Conservation (phyloP, 2,797 vertebrate genomes). For the Cossypha niveicapilla region DNA sequence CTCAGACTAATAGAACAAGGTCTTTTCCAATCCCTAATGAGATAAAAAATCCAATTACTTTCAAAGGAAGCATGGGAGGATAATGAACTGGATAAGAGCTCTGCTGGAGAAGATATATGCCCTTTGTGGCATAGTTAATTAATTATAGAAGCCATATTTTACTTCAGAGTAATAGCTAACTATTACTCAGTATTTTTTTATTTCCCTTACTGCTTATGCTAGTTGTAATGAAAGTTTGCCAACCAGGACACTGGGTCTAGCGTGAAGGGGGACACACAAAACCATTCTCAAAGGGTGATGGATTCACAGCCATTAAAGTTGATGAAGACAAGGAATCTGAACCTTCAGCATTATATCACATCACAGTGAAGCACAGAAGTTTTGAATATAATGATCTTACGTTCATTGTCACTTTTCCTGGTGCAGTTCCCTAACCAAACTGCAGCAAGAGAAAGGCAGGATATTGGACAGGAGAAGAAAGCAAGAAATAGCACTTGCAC, state of each 20-base stretch:
- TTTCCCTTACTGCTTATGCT: background rate
- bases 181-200: background rate
- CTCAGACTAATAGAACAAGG: background rate
- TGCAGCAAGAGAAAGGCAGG: constrained; percentile 54
- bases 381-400: constrained; percentile 46
- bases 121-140: background rate
- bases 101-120: background rate
- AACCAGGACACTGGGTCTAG: background rate
- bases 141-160: background rate
- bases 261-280: background rate
- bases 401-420: constrained; percentile 39
- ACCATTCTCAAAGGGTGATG: background rate
- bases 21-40: background rate
- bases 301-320: background rate
- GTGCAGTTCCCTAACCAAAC: constrained; percentile 58
- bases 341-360: background rate
- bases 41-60: background rate
- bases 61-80: background rate
- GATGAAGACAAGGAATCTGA: background rate
- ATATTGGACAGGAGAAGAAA: constrained; percentile 58
- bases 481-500: constrained; percentile 60
- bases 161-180: background rate
- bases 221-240: background rate
- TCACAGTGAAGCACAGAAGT: background rate
- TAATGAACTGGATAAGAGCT: background rate